These are phyloP conservation scores for Martes martes DNA, from an alignment of 2,113 vertebrate genomes.

Conservation along the genomic window DNA sequence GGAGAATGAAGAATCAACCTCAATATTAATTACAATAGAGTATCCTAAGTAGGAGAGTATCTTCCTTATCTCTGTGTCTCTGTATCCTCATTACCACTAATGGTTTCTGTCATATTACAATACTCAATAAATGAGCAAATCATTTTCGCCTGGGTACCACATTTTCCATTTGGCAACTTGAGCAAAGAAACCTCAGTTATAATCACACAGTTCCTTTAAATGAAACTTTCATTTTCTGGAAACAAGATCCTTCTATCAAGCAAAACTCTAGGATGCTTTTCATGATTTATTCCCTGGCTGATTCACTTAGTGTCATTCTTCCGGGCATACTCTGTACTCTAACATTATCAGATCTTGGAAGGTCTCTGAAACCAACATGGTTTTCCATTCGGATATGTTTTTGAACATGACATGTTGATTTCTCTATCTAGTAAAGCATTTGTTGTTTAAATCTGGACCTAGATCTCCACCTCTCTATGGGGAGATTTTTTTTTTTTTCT, in stretches of 20 bases:
- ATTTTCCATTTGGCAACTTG: not conserved
- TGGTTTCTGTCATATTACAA: not conserved
- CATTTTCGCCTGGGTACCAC: not conserved
- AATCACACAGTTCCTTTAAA: not conserved
- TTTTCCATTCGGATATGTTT: not conserved
- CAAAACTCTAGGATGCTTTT: not conserved
- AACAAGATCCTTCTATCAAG: not conserved
- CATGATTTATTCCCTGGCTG: not conserved
- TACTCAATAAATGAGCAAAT: not conserved
- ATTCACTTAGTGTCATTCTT: not conserved
- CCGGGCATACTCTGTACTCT: not conserved
- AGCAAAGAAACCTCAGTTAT: not conserved
- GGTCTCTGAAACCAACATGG: not conserved
- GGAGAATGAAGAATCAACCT: not conserved
- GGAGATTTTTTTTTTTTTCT: not conserved
- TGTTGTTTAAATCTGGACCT: not conserved
- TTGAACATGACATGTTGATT: not conserved
- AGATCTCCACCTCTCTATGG: not conserved
- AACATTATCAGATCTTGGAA: not conserved
- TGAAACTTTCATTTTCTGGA: not conserved
- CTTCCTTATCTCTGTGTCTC: not conserved
- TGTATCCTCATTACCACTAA: not conserved
- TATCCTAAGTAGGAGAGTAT: not conserved
- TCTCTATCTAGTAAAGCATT: not conserved
- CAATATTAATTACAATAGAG: not conserved